These are phyloP conservation scores for Spea bombifrons DNA, from an alignment of 2,113 vertebrate genomes.

Conservation along the genomic window DNA sequence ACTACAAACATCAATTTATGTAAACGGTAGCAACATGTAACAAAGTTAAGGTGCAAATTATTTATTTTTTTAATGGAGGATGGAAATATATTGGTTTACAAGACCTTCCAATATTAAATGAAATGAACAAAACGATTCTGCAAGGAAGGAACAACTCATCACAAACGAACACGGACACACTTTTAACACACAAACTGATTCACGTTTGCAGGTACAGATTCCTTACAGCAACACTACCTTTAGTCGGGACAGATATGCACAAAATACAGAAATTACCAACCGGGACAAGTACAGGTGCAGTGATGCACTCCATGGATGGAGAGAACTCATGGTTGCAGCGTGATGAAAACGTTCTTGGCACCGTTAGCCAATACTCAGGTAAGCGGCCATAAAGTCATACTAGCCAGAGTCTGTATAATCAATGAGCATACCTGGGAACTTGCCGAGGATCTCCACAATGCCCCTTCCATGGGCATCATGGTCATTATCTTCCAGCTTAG, in stretches of 20 bases:
- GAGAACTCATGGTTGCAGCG: too few species aligned
- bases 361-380: too few species aligned
- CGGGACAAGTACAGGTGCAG: neutral
- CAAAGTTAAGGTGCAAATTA: neutral
- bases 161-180: neutral
- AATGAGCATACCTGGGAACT: too few species aligned
- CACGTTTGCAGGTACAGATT: constrained; percentile 1
- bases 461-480: too few species aligned
- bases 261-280: constrained; percentile 2
- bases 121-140: neutral
- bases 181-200: constrained; percentile 7
- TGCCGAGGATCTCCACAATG: too few species aligned
- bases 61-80: neutral
- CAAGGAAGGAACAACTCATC: neutral
- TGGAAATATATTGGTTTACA: neutral
- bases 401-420: too few species aligned
- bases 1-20: neutral
- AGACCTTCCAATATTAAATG: neutral
- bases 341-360: too few species aligned
- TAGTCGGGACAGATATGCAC: constrained; percentile 2
- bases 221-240: constrained; percentile 8
- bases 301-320: neutral
- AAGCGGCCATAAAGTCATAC: too few species aligned
- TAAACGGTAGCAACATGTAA: neutral
- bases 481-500: too few species aligned